Conservation (phyloP, 2,113 vertebrate species). For the Anoura caudifer region DNA sequence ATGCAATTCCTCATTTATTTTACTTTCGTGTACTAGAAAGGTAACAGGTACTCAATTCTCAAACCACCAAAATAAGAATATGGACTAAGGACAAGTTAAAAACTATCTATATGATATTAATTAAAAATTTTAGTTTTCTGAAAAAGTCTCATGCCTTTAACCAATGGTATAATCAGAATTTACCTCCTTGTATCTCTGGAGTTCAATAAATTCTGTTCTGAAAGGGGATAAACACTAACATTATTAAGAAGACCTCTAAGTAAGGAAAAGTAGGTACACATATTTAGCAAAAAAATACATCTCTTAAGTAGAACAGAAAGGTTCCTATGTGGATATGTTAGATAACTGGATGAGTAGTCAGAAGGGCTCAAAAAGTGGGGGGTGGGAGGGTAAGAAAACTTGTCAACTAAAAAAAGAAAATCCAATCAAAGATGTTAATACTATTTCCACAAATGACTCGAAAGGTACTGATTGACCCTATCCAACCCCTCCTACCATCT, state of each 20-base stretch:
- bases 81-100: conserved; percentile 34
- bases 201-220: conserved; percentile 21
- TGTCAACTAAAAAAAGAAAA: neutral
- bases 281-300: conserved; percentile 18
- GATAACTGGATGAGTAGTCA: neutral
- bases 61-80: conserved; percentile 48
- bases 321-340: neutral
- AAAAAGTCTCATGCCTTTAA: conserved; percentile 34
- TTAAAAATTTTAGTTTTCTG: conserved; percentile 24
- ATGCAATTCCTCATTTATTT: conserved; percentile 18
- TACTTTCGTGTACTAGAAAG: conserved; percentile 2
- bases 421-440: neutral
- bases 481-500: neutral
- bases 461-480: neutral
- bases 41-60: conserved; percentile 30
- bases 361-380: neutral
- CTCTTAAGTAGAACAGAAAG: conserved; percentile 21
- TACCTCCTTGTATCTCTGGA: neutral
- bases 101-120: neutral
- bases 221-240: conserved; percentile 1
- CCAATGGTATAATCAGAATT: conserved; percentile 35
- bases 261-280: conserved; percentile 37
- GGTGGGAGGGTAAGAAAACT: neutral
- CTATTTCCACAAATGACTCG: conserved; percentile 26
- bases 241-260: neutral